Evolutionary conservation across 2,797 vertebrate genomes (phyloP).

Genomic region (Pipistrellus nathusii): DNA sequence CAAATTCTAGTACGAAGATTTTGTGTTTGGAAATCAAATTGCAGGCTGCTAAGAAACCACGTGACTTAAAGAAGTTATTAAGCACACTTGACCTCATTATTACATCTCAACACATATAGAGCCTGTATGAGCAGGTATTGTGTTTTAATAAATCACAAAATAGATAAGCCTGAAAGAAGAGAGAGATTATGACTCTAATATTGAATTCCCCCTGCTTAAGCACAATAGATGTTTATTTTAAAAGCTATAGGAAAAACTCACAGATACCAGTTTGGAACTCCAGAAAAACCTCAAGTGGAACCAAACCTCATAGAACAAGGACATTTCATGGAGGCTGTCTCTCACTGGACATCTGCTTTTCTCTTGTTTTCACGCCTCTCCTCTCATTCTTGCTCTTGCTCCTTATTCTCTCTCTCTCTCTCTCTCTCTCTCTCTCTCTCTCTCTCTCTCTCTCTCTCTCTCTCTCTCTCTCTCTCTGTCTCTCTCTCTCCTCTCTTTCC

Average conservation of each 20-base stretch:
- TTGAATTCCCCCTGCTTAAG: not conserved
- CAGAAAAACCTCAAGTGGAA: not conserved
- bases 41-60: not conserved
- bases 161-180: not conserved
- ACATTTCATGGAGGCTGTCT: not conserved
- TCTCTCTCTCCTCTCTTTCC: not conserved
- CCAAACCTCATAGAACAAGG: not conserved
- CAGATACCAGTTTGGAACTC: not conserved
- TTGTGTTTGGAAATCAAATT: slow-evolving; percentile 45
- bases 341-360: not conserved
- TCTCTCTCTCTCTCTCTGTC: not conserved
- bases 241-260: not conserved
- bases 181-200: not conserved
- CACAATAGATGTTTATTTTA: not conserved
- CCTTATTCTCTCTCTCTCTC: not conserved
- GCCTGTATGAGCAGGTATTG: not conserved
- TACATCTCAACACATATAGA: not conserved
- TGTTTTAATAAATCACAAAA: slow-evolving; percentile 17
- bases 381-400: not conserved
- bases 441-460: not conserved
- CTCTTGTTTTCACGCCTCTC: not conserved
- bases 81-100: not conserved
- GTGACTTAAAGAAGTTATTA: not conserved
- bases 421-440: not conserved
- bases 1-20: slow-evolving; percentile 33